These are phyloP conservation scores for Acronicta alni DNA, from an alignment of 2,888 invertebrate genomes.

Conservation along the genomic window DNA sequence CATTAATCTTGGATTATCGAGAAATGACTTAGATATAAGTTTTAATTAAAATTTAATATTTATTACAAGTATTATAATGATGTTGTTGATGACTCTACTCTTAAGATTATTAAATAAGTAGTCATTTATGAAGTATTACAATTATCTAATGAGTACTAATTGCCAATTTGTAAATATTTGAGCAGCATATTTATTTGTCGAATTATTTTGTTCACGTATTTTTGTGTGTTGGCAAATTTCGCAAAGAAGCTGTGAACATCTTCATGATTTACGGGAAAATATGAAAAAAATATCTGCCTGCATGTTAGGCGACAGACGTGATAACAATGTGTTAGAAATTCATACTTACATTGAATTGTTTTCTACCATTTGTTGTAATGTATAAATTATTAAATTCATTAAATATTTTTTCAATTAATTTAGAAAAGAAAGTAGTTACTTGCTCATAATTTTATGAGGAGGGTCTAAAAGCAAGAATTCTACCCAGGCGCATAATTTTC, in stretches of 20 bases:
- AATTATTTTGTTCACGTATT: conserved; percentile 61
- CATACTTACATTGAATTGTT: no score
- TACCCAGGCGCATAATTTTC: no score
- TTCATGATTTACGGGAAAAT: conserved; percentile 42
- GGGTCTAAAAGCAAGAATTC: no score
- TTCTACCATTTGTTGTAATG: no score
- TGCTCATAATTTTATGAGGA: no score
- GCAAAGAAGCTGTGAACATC: conserved; percentile 79
- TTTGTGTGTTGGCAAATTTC: conserved; percentile 41
- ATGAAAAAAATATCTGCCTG: neutral
- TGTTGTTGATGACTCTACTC: conserved; percentile 57
- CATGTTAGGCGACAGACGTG: neutral
- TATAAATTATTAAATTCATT: no score
- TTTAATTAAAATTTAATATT: conserved; percentile 50
- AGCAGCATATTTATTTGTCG: conserved; percentile 51
- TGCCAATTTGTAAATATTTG: conserved; percentile 45
- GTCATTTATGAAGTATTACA: conserved; percentile 56
- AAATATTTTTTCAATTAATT: no score
- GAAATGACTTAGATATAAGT: conserved; percentile 30
- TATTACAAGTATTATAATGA: conserved; percentile 50
- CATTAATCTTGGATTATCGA: conserved; percentile 22
- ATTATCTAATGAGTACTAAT: conserved; percentile 38
- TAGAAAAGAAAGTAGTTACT: no score
- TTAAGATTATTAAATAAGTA: conserved; percentile 47
- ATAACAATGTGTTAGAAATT: no score